These are phyloP conservation scores for Drosophila prolongata DNA, from an alignment of 2,888 invertebrate genomes.

Conservation along the genomic window DNA sequence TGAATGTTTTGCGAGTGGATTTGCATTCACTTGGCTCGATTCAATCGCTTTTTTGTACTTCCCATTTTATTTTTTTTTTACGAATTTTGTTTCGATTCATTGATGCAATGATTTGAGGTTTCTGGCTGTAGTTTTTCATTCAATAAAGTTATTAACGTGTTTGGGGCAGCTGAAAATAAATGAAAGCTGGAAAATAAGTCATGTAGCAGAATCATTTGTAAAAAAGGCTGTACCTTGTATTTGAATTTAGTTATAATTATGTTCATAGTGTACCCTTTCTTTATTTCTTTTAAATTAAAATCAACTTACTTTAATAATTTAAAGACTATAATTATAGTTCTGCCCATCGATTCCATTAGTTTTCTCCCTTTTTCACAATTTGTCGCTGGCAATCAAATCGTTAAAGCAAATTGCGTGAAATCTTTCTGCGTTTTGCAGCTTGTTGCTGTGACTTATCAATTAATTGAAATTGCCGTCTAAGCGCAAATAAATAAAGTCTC, in stretches of 20 bases:
- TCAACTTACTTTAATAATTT: neutral
- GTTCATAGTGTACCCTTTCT: too few relatives aligned
- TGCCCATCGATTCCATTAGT: conserved; percentile 1
- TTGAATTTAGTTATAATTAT: too few relatives aligned
- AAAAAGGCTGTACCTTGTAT: too few relatives aligned
- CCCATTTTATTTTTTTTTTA: neutral
- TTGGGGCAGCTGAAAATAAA: too few relatives aligned
- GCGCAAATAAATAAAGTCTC: conserved; percentile 70
- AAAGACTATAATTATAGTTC: conserved; percentile 5
- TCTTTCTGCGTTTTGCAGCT: conserved; percentile 41
- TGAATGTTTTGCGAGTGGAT: conserved; percentile 47
- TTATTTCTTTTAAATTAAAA: neutral
- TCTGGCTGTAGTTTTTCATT: conserved; percentile 5
- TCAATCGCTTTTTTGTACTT: conserved; percentile 5
- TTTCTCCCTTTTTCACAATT: neutral
- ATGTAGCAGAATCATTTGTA: too few relatives aligned
- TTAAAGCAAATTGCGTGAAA: conserved; percentile 70
- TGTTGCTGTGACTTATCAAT: conserved; percentile 69
- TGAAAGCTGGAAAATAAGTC: too few relatives aligned
- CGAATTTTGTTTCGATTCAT: conserved; percentile 11
- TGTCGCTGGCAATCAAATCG: conserved; percentile 73
- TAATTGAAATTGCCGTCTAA: conserved; percentile 75
- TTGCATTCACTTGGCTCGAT: conserved; percentile 42
- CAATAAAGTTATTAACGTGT: neutral
- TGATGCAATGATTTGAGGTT: neutral